Evolutionary conservation across 2,113 vertebrate species (phyloP).

Genomic region (Catharus bicknelli): DNA sequence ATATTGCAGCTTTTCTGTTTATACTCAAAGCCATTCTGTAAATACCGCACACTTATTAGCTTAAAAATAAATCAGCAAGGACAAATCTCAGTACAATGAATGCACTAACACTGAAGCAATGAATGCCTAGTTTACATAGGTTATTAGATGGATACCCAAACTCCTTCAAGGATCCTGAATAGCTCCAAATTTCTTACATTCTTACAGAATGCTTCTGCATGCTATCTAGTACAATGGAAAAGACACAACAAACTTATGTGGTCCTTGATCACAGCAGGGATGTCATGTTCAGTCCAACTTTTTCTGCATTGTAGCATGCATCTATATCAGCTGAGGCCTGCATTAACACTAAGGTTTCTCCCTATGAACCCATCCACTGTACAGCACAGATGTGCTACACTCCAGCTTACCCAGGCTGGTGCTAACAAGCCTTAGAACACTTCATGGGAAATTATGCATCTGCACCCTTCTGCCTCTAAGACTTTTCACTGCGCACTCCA

Average conservation of each 20-base stretch:
- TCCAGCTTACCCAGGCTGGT: not conserved
- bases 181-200: not conserved
- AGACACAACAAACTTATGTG: not conserved
- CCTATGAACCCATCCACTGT: not conserved
- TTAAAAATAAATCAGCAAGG: not conserved
- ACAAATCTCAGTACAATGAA: not conserved
- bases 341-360: not conserved
- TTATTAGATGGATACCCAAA: not conserved
- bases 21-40: not conserved
- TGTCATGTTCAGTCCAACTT: not conserved
- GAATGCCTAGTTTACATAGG: not conserved
- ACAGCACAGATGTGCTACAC: not conserved
- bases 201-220: not conserved
- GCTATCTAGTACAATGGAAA: not conserved
- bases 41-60: accelerated
- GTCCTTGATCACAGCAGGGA: not conserved
- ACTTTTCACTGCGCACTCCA: not conserved
- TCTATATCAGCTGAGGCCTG: not conserved
- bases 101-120: not conserved
- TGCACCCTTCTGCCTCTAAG: not conserved
- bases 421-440: not conserved
- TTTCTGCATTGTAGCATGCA: not conserved
- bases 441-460: not conserved
- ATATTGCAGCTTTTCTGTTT: not conserved
- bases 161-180: not conserved